Conservation (phyloP, 2,888 invertebrate genomes). For the Torymus auratus region DNA sequence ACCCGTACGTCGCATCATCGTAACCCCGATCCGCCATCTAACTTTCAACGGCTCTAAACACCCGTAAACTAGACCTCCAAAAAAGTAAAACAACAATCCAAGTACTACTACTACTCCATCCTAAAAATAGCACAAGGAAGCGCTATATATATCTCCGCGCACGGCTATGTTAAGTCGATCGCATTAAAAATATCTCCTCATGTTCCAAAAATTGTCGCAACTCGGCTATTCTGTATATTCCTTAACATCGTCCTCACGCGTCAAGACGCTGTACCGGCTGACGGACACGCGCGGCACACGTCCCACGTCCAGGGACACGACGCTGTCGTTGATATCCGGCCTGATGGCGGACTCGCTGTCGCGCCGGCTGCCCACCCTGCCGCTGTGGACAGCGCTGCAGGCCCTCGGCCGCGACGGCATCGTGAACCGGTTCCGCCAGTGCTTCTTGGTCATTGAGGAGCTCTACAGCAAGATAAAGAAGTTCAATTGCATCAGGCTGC, state of each 20-base stretch:
- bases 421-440: constrained; percentile 83
- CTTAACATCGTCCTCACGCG: constrained; percentile 35
- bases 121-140: too few species aligned
- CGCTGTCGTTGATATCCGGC: constrained; percentile 70
- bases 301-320: constrained; percentile 73
- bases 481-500: constrained; percentile 83
- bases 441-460: constrained; percentile 85
- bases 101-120: too few species aligned
- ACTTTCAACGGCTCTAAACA: too few species aligned
- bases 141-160: too few species aligned
- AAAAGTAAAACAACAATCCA: too few species aligned
- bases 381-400: constrained; percentile 90
- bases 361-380: constrained; percentile 85
- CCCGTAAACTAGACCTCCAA: too few species aligned
- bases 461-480: constrained; percentile 81
- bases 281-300: constrained; percentile 78
- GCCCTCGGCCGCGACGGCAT: constrained; percentile 86
- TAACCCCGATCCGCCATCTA: too few species aligned
- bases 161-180: constrained; percentile 10
- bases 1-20: too few species aligned
- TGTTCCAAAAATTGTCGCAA: not conserved
- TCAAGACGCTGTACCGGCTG: constrained; percentile 80
- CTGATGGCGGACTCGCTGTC: constrained; percentile 78
- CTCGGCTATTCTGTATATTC: constrained; percentile 46
- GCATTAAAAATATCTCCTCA: constrained; percentile 22